These are phyloP conservation scores for Bubo blakistoni DNA, from an alignment of 2,113 vertebrate species.

Conservation along the genomic window DNA sequence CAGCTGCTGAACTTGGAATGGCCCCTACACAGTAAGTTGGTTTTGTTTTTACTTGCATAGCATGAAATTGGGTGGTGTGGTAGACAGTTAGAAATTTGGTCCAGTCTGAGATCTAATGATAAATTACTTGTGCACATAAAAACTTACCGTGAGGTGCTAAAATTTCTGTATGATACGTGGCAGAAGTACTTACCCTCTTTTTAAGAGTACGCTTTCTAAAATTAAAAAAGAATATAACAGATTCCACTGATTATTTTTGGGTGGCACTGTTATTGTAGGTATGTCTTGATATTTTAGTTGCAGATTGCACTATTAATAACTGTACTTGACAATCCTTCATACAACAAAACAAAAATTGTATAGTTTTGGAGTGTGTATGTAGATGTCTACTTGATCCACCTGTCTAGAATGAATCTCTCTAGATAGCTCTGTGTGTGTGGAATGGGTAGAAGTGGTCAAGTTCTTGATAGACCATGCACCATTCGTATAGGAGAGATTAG, in stretches of 20 bases:
- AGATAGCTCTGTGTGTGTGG: not conserved
- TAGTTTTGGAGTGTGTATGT: not conserved
- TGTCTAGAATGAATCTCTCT: not conserved
- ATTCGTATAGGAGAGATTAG: not conserved
- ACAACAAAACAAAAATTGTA: not conserved
- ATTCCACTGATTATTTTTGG: not conserved
- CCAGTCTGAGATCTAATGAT: not conserved
- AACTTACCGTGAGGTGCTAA: not conserved
- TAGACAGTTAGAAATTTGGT: not conserved
- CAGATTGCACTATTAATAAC: not conserved
- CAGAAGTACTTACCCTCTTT: not conserved
- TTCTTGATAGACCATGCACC: not conserved
- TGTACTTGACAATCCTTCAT: not conserved
- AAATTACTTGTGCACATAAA: not conserved
- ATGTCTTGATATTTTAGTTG: not conserved
- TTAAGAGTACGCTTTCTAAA: not conserved
- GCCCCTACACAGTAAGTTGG: not conserved
- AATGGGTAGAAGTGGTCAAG: not conserved
- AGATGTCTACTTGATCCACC: not conserved
- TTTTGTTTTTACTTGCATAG: slow-evolving; percentile 50
- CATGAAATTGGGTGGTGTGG: not conserved
- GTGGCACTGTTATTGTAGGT: not conserved
- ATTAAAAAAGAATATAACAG: rapidly evolving
- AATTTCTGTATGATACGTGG: not conserved
- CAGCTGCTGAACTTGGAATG: slow-evolving; percentile 38